These are phyloP conservation scores for Malurus leucopterus DNA, from an alignment of 2,797 vertebrate species.

Conservation along the genomic window DNA sequence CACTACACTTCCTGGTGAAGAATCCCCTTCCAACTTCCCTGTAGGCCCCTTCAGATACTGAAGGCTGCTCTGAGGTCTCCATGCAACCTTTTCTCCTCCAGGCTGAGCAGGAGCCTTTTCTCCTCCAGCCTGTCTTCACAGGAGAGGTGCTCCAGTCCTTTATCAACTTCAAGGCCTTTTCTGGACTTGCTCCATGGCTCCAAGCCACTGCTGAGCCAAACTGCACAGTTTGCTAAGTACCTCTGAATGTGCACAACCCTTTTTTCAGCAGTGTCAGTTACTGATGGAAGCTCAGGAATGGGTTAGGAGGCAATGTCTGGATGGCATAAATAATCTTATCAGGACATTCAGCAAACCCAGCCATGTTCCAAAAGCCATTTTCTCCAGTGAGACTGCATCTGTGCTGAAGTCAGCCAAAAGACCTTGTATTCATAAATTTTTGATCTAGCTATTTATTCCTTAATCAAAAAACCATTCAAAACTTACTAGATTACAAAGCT, in stretches of 20 bases:
- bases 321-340: not conserved
- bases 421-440: not conserved
- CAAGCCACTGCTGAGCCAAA: not conserved
- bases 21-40: rapidly evolving
- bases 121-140: not conserved
- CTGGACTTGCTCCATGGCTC: not conserved
- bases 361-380: not conserved
- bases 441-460: not conserved
- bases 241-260: not conserved
- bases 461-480: not conserved
- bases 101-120: not conserved
- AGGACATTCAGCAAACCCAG: not conserved
- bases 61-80: not conserved
- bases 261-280: not conserved
- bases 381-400: not conserved
- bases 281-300: not conserved
- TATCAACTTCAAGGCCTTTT: rapidly evolving
- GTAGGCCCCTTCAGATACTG: not conserved
- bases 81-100: not conserved
- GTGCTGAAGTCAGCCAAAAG: not conserved
- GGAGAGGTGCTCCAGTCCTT: not conserved
- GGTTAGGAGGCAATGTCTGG: not conserved
- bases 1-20: not conserved
- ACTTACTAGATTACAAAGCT: not conserved
- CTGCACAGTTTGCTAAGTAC: not conserved